Conservation (phyloP, 2,113 vertebrate species). For the Phyllostomus hastatus region DNA sequence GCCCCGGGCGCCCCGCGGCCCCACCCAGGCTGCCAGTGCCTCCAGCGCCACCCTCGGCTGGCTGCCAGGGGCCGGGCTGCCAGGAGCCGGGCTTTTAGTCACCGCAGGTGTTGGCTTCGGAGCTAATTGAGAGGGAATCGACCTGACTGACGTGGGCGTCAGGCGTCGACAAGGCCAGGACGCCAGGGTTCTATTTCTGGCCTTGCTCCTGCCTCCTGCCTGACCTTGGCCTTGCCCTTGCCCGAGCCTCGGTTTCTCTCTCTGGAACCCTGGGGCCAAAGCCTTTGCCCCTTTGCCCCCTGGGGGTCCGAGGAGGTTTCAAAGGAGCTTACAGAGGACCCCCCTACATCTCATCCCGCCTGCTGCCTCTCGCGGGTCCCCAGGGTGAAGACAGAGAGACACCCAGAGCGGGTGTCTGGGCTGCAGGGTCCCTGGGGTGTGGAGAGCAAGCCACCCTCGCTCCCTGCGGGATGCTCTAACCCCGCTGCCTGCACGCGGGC, state of each 20-base stretch:
- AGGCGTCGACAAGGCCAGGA: slow-evolving; percentile 45
- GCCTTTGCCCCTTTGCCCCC: neutral
- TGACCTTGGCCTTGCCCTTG: slow-evolving; percentile 33
- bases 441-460: neutral
- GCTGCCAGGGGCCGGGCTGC: slow-evolving; percentile 57
- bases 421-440: neutral
- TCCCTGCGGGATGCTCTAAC: neutral
- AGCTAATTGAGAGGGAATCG: slow-evolving; percentile 64
- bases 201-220: slow-evolving; percentile 18
- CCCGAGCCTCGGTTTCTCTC: slow-evolving; percentile 61
- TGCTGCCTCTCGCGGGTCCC: neutral
- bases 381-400: neutral
- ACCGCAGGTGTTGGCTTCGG: slow-evolving; percentile 59
- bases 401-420: neutral
- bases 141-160: slow-evolving; percentile 49
- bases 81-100: slow-evolving; percentile 64
- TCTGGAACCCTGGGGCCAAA: slow-evolving; percentile 40
- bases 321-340: neutral
- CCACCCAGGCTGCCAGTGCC: neutral
- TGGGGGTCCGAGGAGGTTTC: neutral
- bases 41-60: neutral
- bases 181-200: slow-evolving; percentile 69
- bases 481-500: neutral
- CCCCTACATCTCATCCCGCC: neutral
- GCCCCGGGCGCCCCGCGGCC: neutral